Conservation (phyloP, 1,140 invertebrate species). For the Trichonephila clavata region DNA sequence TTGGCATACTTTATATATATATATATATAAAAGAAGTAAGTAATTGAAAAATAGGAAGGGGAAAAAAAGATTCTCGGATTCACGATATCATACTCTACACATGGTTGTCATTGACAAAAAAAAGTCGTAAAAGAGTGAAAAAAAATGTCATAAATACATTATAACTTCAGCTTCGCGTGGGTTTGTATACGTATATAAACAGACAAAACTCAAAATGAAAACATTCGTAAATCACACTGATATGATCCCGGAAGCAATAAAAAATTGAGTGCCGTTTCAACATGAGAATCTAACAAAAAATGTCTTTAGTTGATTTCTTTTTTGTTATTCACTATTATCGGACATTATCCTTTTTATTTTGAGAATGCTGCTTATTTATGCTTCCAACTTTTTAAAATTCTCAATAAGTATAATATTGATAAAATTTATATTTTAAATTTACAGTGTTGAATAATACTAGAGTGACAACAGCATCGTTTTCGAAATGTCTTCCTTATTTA, state of each 20-base stretch:
- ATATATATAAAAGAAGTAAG: too few species aligned
- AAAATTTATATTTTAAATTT: too few species aligned
- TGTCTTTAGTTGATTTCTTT: too few species aligned
- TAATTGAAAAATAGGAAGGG: not conserved
- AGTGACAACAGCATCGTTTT: too few species aligned
- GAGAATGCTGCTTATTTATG: too few species aligned
- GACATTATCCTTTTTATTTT: too few species aligned
- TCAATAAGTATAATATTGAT: too few species aligned
- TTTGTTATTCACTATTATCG: too few species aligned
- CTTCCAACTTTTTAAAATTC: too few species aligned
- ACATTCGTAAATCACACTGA: not conserved
- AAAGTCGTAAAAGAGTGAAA: not conserved
- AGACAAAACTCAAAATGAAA: not conserved
- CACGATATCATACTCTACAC: not conserved
- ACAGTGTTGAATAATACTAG: too few species aligned
- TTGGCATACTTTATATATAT: too few species aligned
- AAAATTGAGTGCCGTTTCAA: not conserved
- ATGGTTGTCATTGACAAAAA: slow-evolving; percentile 32
- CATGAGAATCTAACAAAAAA: not conserved
- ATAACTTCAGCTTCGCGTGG: not conserved
- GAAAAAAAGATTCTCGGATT: not conserved
- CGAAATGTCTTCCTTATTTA: too few species aligned
- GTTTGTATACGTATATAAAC: not conserved
- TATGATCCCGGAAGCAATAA: not conserved
- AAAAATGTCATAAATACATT: not conserved